phyloP scores from a whole-genome alignment of 2,888 invertebrate species.

The Lycocerus yunnanus region DNA sequence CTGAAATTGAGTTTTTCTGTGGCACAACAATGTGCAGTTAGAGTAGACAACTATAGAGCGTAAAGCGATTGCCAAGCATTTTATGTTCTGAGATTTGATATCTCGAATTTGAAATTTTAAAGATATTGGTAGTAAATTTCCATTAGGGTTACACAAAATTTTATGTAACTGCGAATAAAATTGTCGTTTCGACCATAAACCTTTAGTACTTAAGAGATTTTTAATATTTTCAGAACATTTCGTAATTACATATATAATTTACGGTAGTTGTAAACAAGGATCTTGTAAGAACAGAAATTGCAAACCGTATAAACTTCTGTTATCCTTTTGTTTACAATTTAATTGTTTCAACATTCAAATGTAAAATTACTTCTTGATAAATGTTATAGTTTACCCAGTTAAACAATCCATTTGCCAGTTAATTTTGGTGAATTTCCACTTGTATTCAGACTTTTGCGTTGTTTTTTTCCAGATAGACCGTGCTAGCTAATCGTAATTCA shows the following conservation, averaged over 20 bases:
- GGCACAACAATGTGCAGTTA: not conserved
- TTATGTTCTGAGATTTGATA: not conserved
- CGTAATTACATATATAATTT: not conserved
- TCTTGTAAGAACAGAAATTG: not conserved
- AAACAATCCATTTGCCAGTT: no score
- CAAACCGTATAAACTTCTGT: not conserved
- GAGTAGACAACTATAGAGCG: not conserved
- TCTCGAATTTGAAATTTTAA: not conserved
- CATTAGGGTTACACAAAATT: not conserved
- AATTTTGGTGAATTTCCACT: not conserved
- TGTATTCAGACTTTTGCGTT: not conserved
- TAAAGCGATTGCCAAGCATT: not conserved
- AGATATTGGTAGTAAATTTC: not conserved
- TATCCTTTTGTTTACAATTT: not conserved
- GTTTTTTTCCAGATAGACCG: conserved; percentile 6
- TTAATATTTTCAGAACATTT: not conserved
- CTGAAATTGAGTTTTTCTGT: not conserved
- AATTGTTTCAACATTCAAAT: not conserved
- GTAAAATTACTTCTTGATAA: not conserved
- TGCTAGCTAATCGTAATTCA: conserved; percentile 20
- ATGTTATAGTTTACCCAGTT: not conserved
- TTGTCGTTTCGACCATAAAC: not conserved
- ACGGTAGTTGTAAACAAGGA: not conserved
- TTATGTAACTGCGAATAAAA: not conserved
- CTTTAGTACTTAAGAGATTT: not conserved